phyloP scores from a whole-genome alignment of 2,797 vertebrate species.

The Poecile montanus region DNA sequence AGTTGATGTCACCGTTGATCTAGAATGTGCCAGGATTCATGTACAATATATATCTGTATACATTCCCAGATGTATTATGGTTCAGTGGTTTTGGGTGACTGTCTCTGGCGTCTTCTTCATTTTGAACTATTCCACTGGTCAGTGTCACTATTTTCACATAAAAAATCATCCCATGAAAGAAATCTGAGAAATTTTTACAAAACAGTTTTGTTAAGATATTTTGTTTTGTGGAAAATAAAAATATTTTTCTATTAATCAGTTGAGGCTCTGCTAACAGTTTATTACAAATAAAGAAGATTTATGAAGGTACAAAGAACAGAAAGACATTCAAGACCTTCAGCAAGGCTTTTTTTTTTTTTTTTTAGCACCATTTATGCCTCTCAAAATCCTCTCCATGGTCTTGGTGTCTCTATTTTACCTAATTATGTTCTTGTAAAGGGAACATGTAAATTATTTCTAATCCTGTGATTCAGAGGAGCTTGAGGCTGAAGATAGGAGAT shows the following conservation, averaged over 20 bases:
- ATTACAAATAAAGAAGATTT: background rate
- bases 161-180: background rate
- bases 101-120: background rate
- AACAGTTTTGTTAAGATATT: background rate
- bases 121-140: conserved; percentile 34
- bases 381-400: background rate
- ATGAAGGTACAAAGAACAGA: background rate
- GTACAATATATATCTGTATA: background rate
- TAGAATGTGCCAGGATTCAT: background rate
- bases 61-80: background rate
- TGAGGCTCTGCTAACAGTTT: background rate
- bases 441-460: conserved; percentile 56
- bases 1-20: background rate
- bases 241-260: background rate
- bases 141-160: background rate
- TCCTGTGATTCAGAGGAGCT: conserved; percentile 77
- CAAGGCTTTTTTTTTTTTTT: background rate
- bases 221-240: background rate
- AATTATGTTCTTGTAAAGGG: conserved; percentile 47
- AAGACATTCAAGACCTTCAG: background rate
- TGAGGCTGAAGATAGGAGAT: conserved; percentile 76
- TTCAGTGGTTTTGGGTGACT: background rate
- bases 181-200: background rate
- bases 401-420: background rate
- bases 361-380: background rate